phyloP scores from a whole-genome alignment of 2,113 vertebrate genomes.

The Anthoscopus minutus region DNA sequence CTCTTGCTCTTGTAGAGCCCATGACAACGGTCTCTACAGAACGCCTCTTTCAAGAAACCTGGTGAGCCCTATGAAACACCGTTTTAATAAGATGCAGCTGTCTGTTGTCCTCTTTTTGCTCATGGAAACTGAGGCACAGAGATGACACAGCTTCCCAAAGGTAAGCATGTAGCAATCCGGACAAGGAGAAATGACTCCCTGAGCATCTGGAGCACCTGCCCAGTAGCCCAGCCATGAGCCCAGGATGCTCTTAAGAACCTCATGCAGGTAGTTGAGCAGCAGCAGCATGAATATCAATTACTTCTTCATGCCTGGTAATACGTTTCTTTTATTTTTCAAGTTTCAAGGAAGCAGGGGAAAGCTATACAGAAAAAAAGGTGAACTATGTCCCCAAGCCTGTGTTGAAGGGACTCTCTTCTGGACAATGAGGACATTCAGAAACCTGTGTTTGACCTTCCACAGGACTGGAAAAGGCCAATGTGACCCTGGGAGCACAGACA shows the following conservation, averaged over 20 bases:
- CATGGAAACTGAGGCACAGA: background rate
- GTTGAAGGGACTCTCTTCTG: background rate
- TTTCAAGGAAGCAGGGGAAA: background rate
- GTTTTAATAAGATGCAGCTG: background rate
- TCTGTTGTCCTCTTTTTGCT: background rate
- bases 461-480: background rate
- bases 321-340: background rate
- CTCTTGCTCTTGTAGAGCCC: background rate
- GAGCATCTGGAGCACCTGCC: background rate
- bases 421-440: background rate
- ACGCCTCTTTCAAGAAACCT: background rate
- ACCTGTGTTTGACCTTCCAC: background rate
- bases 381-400: background rate
- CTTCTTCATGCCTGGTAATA: background rate
- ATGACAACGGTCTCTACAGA: background rate
- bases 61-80: background rate
- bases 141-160: background rate
- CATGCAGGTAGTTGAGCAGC: background rate
- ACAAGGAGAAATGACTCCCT: background rate
- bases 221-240: background rate
- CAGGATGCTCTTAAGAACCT: background rate
- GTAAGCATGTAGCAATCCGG: background rate
- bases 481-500: background rate
- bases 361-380: background rate
- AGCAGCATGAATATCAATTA: background rate